Base-by-base conservation (phyloP, 2,888 invertebrate species). In the Caenorhabditis macrosperma region DNA sequence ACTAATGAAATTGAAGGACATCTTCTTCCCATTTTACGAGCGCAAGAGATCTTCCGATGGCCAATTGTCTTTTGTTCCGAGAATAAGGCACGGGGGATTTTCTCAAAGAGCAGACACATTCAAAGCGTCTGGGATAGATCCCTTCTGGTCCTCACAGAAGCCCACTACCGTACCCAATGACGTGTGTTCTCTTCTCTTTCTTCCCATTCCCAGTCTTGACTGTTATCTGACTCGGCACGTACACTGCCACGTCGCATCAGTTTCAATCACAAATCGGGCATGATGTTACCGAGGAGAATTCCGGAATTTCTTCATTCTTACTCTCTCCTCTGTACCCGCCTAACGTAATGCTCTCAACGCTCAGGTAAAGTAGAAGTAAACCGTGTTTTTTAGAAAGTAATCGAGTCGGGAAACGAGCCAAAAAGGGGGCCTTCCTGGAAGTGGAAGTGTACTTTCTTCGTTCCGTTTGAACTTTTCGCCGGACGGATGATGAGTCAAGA, bases 401-500 rank as follows among this genome's bases (percentile, higher is more conserved):
- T n/a, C n/a, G n/a, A n/a, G n/a, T n/a, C n/a, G n/a, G n/a, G n/a
- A n/a, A n/a, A n/a, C n/a, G 38, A 38, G 2, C 38, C 38, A 38
- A 33, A 33, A n/a, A n/a, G n/a, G n/a, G n/a, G n/a, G n/a, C n/a
- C n/a, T n/a, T n/a, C n/a, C n/a, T n/a, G n/a, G n/a, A n/a, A n/a
- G n/a, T n/a, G n/a, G n/a, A n/a, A n/a, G 46, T 48, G 46, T 17
- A 2, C 46, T 48, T 48, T 52, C 52, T 55, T 30, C 30, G 17
- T 17, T 55, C 9, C 55, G 26, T 55, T 30, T 55, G 55, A 35
- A 55, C 33, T 20, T 46, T 50, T 46, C 28, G 28, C 30, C 44
- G 60, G 26, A 22, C 17, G 28, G 30, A 17, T n/a, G 35, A 38
- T 48, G 64, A 64, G 66, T 54, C 52, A 54, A 54, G 52, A 61